Percentiles rank a stretch among this genome's conserved stretches.
Evolutionary conservation across 1,140 invertebrate genomes (phyloP).

Genomic region (Copidosoma floridanum): DNA sequence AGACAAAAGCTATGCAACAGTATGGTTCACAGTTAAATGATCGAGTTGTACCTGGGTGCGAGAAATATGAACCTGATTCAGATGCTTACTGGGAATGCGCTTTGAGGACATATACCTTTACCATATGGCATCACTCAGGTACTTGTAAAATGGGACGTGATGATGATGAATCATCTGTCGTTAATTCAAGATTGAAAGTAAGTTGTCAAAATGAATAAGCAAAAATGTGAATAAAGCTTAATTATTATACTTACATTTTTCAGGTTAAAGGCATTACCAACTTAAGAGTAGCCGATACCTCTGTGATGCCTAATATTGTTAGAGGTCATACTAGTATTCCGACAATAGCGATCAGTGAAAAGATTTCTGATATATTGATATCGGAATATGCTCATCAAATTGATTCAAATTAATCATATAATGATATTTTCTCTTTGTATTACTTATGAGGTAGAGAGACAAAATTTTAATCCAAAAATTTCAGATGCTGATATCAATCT

Average conservation of each 20-base stretch:
- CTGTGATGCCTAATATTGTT: neutral
- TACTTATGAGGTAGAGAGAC: no score
- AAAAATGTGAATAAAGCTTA: no score
- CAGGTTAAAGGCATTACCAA: neutral
- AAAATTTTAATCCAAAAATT: no score
- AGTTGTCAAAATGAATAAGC: neutral
- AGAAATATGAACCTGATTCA: neutral
- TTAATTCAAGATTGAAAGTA: neutral
- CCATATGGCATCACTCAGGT: neutral
- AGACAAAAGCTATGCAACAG: neutral
- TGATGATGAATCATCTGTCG: neutral
- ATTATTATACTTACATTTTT: neutral
- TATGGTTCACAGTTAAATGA: neutral
- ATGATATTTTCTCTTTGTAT: no score
- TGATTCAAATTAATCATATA: no score
- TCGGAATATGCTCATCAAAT: no score
- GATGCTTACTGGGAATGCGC: slow-evolving; percentile 3
- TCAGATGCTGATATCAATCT: no score
- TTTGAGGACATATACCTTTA: neutral
- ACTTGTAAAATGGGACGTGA: slow-evolving; percentile 2
- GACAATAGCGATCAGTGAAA: neutral
- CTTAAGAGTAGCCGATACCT: neutral
- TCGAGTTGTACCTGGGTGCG: neutral
- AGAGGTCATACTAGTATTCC: neutral
- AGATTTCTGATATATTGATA: neutral